Evolutionary conservation across 2,113 vertebrate species (phyloP).

Genomic region (Pseudorasbora parva): DNA sequence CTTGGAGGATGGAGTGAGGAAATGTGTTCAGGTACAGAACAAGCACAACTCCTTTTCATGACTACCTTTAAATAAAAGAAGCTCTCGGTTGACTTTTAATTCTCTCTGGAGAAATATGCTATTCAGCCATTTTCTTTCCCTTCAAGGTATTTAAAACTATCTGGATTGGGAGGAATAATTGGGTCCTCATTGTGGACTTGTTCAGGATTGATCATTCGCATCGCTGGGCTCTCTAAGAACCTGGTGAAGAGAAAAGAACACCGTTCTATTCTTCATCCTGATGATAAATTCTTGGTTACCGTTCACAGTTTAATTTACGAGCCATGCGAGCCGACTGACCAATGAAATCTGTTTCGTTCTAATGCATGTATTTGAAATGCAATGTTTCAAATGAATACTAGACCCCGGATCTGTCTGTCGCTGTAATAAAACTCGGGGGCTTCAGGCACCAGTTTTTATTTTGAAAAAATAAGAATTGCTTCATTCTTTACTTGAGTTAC

Average conservation of each 20-base stretch:
- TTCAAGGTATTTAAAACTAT: slow-evolving; percentile 59
- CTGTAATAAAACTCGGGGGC: slow-evolving; percentile 97
- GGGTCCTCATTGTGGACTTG: slow-evolving; percentile 60
- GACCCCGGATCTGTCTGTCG: slow-evolving; percentile 89
- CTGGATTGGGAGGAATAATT: slow-evolving; percentile 67
- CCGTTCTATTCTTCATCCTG: slow-evolving; percentile 63
- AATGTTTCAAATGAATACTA: slow-evolving; percentile 96
- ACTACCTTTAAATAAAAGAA: slow-evolving; percentile 50
- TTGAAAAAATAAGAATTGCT: slow-evolving; percentile 99
- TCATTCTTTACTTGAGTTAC: slow-evolving; percentile 98
- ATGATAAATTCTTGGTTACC: slow-evolving; percentile 80
- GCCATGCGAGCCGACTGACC: slow-evolving; percentile 85
- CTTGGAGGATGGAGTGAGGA: slow-evolving; percentile 9
- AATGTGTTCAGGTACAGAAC: slow-evolving; percentile 43
- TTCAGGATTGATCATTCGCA: slow-evolving; percentile 69
- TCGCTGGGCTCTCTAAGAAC: slow-evolving; percentile 61
- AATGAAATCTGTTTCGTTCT: slow-evolving; percentile 90
- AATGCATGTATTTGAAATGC: slow-evolving; percentile 95
- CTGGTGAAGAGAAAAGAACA: slow-evolving; percentile 38
- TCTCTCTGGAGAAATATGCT: slow-evolving; percentile 63
- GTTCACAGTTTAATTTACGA: slow-evolving; percentile 76
- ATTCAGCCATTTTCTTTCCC: slow-evolving; percentile 67
- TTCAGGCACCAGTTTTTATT: slow-evolving; percentile 97
- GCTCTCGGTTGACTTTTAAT: slow-evolving; percentile 68
- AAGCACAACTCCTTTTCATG: slow-evolving; percentile 33